These are phyloP conservation scores for Sebastes alutus DNA, from an alignment of 2,797 vertebrate species.

Conservation along the genomic window DNA sequence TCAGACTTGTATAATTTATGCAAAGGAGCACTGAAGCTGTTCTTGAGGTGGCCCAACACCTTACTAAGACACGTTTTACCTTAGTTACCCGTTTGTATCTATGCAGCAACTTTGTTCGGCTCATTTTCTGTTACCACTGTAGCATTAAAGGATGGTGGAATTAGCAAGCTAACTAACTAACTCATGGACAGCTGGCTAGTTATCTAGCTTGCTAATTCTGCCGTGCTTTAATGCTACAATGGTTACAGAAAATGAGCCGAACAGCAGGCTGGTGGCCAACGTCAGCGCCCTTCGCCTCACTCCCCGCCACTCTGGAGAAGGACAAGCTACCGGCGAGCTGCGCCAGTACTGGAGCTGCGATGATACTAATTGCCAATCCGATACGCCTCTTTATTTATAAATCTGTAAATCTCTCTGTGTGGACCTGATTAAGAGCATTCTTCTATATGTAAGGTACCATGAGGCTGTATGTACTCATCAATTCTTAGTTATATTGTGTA, in stretches of 20 bases:
- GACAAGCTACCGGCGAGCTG: too few species aligned
- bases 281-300: fast-evolving
- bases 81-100: background rate
- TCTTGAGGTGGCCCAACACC: background rate
- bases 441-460: background rate
- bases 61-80: background rate
- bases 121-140: too few species aligned
- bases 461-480: background rate
- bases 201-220: too few species aligned
- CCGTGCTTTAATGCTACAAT: too few species aligned
- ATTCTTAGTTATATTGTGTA: background rate
- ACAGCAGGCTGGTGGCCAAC: too few species aligned
- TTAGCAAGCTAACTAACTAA: too few species aligned
- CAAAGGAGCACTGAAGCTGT: background rate
- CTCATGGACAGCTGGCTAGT: too few species aligned
- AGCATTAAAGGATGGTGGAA: too few species aligned
- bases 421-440: background rate
- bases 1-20: background rate
- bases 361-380: background rate
- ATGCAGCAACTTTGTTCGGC: too few species aligned
- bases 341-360: too few species aligned
- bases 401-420: background rate
- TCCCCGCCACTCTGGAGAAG: too few species aligned
- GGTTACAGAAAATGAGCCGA: too few species aligned
- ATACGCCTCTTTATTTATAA: background rate